Percentiles rank a stretch among this genome's conserved stretches.
phyloP scores from a whole-genome alignment of 2,888 invertebrate genomes.

The Eueremaeus valkanovi region DNA sequence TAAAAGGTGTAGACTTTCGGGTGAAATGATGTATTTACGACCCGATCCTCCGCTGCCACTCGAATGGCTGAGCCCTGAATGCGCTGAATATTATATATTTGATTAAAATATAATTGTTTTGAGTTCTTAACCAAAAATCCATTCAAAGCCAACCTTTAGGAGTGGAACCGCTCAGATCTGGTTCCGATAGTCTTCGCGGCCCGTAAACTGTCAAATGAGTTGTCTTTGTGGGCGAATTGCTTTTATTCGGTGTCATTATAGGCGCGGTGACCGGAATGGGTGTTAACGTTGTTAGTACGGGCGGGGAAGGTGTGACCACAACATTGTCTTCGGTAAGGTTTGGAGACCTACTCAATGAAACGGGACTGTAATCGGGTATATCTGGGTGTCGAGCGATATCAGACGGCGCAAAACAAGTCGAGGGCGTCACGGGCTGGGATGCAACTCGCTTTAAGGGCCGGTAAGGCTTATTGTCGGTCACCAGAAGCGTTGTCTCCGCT shows the following conservation, averaged over 20 bases:
- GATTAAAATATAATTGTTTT: background rate
- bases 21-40: slow-evolving; percentile 50
- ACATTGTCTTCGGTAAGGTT: slow-evolving; percentile 10
- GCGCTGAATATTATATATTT: background rate
- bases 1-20: slow-evolving; percentile 68
- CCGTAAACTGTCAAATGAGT: slow-evolving; percentile 52
- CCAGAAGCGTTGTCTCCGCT: slow-evolving; percentile 25
- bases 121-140: background rate
- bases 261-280: background rate
- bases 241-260: slow-evolving; percentile 15
- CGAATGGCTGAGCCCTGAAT: slow-evolving; percentile 12
- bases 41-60: slow-evolving; percentile 57
- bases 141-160: slow-evolving; percentile 73
- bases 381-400: background rate
- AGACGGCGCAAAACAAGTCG: background rate
- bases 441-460: slow-evolving; percentile 44
- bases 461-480: background rate
- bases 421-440: slow-evolving; percentile 36
- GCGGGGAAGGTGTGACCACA: slow-evolving; percentile 24
- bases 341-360: slow-evolving; percentile 31
- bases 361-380: background rate
- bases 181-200: slow-evolving; percentile 79
- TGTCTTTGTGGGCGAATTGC: slow-evolving; percentile 23
- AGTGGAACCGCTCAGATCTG: slow-evolving; percentile 85
- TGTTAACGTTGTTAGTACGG: background rate